Percentiles rank a stretch among this genome's conserved stretches.
Conservation (phyloP, 1,140 invertebrate genomes). For the Helicoverpa armigera region DNA sequence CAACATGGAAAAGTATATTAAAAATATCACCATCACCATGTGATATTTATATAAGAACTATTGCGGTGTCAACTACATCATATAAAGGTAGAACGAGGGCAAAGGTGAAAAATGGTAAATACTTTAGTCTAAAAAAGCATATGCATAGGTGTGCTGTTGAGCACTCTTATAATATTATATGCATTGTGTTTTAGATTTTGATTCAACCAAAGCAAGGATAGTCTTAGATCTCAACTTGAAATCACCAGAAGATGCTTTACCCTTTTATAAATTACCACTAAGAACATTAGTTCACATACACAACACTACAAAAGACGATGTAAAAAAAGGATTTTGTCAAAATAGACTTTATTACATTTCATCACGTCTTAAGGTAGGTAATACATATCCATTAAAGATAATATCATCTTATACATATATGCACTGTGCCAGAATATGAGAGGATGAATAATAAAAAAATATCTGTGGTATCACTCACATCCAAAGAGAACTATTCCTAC, state of each 20-base stretch:
- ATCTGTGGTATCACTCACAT: no score
- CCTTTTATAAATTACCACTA: slow-evolving; percentile 75
- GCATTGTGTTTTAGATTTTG: slow-evolving; percentile 56
- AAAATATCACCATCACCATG: not conserved
- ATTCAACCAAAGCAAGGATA: slow-evolving; percentile 63
- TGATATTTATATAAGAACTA: not conserved
- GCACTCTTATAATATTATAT: no score
- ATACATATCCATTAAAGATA: no score
- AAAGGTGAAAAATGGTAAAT: not conserved
- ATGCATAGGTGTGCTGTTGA: no score
- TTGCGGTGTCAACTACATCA: not conserved
- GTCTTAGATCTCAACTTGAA: slow-evolving; percentile 76
- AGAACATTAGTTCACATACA: slow-evolving; percentile 73
- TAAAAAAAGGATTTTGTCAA: slow-evolving; percentile 66
- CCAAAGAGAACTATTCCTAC: no score
- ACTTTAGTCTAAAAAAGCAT: not conserved
- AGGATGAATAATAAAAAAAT: no score
- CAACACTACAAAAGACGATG: slow-evolving; percentile 72
- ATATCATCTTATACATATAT: no score
- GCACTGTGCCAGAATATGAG: no score
- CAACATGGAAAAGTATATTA: not conserved
- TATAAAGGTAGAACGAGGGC: slow-evolving; percentile 9
- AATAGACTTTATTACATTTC: slow-evolving; percentile 84
- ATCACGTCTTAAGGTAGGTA: slow-evolving; percentile 61
- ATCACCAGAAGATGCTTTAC: slow-evolving; percentile 71